These are phyloP conservation scores for Dipodomys ordii DNA, from an alignment of 2,113 vertebrate species.

Conservation along the genomic window DNA sequence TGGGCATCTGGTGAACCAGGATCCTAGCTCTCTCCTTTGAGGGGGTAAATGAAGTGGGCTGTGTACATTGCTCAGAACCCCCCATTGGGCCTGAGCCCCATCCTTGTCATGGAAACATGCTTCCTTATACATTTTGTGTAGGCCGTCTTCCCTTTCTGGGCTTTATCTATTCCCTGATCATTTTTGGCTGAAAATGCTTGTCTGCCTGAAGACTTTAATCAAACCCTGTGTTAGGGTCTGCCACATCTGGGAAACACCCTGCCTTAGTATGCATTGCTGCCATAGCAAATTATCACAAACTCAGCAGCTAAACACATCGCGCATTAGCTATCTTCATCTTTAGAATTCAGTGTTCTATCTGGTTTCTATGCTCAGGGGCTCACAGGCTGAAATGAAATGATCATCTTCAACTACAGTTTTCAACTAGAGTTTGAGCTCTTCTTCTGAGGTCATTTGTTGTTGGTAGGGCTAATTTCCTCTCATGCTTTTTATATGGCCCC, in stretches of 20 bases:
- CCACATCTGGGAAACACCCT: background rate
- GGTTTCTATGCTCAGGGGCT: background rate
- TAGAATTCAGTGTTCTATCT: background rate
- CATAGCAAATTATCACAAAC: background rate
- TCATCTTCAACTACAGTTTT: background rate
- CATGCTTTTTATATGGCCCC: background rate
- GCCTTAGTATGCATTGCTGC: background rate
- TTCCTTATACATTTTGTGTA: background rate
- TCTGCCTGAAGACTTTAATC: background rate
- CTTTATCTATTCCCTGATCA: slow-evolving; percentile 1
- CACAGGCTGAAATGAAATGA: background rate
- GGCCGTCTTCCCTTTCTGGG: background rate
- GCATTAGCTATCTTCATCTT: background rate
- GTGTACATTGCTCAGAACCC: background rate
- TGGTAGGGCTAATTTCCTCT: slow-evolving; percentile 16
- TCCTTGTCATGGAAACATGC: background rate
- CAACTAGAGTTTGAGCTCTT: background rate
- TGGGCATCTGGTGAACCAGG: background rate
- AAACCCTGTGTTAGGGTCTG: background rate
- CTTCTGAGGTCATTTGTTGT: background rate
- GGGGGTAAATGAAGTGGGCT: no score
- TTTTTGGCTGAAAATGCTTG: background rate
- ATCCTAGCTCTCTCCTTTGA: background rate
- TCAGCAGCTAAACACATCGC: background rate
- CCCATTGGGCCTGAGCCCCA: background rate